A percentile compares a stretch with the other conserved stretches of the same genome.
Conservation (phyloP, 2,888 invertebrate genomes). For the Fragum whitleyi region DNA sequence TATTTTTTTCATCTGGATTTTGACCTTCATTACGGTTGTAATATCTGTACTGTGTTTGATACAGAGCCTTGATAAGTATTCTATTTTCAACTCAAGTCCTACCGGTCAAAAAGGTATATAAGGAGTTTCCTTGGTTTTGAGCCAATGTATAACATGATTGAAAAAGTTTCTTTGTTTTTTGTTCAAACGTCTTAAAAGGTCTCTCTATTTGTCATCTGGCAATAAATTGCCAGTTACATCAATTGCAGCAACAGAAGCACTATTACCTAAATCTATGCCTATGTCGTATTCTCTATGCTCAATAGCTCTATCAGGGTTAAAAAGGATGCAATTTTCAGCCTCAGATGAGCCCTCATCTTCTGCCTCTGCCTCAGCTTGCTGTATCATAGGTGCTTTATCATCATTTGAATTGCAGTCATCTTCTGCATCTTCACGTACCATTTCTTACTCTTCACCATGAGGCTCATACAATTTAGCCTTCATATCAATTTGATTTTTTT, state of each 20-base stretch:
- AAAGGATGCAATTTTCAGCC: constrained; percentile 56
- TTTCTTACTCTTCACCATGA: constrained; percentile 26
- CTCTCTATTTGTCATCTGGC: constrained; percentile 28
- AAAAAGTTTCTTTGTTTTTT: constrained; percentile 8
- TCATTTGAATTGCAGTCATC: background rate
- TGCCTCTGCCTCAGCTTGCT: constrained; percentile 52
- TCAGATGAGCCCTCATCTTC: constrained; percentile 33
- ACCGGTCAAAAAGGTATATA: constrained; percentile 60
- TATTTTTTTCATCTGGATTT: constrained; percentile 42
- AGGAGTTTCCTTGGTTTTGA: too few relatives aligned
- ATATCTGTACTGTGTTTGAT: constrained; percentile 50
- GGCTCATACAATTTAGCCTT: constrained; percentile 37
- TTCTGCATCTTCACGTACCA: background rate
- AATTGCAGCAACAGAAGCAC: background rate
- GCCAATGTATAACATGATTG: too few relatives aligned
- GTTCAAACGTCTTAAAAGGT: constrained; percentile 42
- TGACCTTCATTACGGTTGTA: constrained; percentile 15
- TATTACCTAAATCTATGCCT: constrained; percentile 19
- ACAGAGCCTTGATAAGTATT: constrained; percentile 52
- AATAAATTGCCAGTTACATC: constrained; percentile 2
- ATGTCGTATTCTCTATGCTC: too few relatives aligned
- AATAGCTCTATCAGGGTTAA: constrained; percentile 47
- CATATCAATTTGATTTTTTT: background rate
- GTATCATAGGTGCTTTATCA: constrained; percentile 21
- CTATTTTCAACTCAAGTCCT: constrained; percentile 71